phyloP scores from a whole-genome alignment of 2,797 vertebrate species.

The Propithecus deckenii region DNA sequence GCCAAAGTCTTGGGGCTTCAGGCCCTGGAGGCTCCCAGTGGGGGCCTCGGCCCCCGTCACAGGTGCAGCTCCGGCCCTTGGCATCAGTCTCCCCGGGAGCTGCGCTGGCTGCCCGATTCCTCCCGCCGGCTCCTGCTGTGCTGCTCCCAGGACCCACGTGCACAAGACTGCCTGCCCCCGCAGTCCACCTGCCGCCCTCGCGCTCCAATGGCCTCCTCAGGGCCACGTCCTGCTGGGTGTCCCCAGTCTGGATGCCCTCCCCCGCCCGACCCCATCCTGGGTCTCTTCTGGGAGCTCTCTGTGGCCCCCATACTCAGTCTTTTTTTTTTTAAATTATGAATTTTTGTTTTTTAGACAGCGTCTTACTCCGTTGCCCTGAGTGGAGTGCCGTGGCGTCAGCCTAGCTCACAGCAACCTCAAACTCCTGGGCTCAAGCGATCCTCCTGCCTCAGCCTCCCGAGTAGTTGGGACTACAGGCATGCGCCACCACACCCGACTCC shows the following conservation, averaged over 20 bases:
- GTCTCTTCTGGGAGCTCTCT: background rate
- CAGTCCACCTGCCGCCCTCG: fast-evolving
- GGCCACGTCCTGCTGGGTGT: fast-evolving
- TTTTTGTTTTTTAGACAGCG: too few relatives aligned
- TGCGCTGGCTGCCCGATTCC: background rate
- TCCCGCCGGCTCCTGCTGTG: background rate
- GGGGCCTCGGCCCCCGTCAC: background rate
- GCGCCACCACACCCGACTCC: too few relatives aligned
- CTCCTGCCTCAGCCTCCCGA: too few relatives aligned
- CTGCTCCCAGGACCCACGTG: background rate
- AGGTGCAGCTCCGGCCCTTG: background rate
- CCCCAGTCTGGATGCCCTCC: background rate
- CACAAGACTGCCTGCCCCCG: too few relatives aligned
- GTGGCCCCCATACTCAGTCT: background rate
- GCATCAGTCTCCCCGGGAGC: background rate
- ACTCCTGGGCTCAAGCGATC: too few relatives aligned
- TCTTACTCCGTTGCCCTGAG: too few relatives aligned
- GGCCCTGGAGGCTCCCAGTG: background rate
- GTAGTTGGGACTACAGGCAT: too few relatives aligned
- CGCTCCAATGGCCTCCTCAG: background rate
- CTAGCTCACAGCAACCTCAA: too few relatives aligned
- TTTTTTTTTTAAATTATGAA: too few relatives aligned
- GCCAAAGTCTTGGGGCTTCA: background rate
- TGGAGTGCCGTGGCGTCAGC: too few relatives aligned
- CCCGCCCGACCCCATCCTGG: background rate